phyloP scores from a whole-genome alignment of 35 echinoderm and acorn worm species.

The Amphiura filiformis region DNA sequence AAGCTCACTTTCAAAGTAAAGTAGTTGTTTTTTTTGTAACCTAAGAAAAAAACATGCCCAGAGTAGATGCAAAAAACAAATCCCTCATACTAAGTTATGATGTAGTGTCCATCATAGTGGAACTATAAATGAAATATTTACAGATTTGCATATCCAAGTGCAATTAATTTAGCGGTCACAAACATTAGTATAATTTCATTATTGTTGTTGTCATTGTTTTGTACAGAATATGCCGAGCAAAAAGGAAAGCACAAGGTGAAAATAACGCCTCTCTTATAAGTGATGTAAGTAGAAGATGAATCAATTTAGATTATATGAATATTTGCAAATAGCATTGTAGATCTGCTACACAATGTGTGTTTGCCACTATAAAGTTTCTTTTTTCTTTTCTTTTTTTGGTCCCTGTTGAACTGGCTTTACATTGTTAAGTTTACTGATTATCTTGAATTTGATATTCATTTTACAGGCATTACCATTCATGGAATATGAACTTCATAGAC shows the following conservation, averaged over 20 bases:
- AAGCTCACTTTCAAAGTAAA: too few relatives aligned
- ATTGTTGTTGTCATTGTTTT: background rate
- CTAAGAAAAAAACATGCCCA: too few relatives aligned
- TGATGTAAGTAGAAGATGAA: conserved; percentile 81
- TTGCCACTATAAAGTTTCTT: background rate
- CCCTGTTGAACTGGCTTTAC: background rate
- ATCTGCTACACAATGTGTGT: background rate
- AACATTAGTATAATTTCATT: background rate
- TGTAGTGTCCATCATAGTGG: too few relatives aligned
- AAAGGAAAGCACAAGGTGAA: conserved; percentile 84
- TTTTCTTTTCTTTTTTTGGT: background rate
- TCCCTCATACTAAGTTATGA: too few relatives aligned
- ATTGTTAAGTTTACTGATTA: background rate
- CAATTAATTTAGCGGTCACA: background rate
- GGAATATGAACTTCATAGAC: conserved; percentile 95
- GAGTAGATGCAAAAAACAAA: too few relatives aligned
- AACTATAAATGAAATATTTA: too few relatives aligned
- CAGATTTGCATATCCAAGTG: too few relatives aligned
- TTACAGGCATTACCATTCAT: conserved; percentile 89
- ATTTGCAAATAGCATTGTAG: background rate
- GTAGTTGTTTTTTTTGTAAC: too few relatives aligned
- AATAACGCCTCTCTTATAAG: conserved; percentile 82
- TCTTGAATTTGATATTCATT: conserved; percentile 10
- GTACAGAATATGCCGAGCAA: conserved; percentile 75
- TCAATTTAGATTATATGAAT: background rate